Conservation (phyloP, 2,113 vertebrate species). For the Rhinogobius similis region DNA sequence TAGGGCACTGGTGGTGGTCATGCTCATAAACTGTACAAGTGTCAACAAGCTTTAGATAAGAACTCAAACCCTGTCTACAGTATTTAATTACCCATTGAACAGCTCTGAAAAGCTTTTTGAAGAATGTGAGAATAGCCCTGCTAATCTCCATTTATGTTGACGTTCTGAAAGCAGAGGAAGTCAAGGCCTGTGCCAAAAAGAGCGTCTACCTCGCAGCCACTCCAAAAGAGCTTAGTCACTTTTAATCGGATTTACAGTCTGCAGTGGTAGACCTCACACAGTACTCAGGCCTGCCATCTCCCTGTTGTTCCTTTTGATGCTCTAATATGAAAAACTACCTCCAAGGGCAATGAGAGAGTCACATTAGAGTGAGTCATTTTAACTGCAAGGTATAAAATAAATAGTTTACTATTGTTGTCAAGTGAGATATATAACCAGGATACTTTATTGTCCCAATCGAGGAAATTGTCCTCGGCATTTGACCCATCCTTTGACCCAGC, state of each 20-base stretch:
- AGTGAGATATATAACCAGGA: neutral
- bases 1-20: neutral
- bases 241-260: neutral
- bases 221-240: constrained; percentile 4
- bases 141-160: neutral
- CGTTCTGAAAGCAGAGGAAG: neutral
- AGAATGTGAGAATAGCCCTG: neutral
- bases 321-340: neutral
- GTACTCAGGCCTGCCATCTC: neutral
- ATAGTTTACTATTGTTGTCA: neutral
- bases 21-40: constrained; percentile 29
- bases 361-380: neutral
- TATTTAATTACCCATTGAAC: neutral
- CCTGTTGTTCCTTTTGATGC: neutral
- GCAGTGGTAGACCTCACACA: neutral
- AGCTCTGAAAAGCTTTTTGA: neutral
- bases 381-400: neutral
- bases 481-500: too few species aligned
- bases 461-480: too few species aligned
- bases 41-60: constrained; percentile 23
- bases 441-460: neutral
- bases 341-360: neutral
- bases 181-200: neutral
- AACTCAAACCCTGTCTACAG: constrained; percentile 1
- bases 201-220: neutral